A percentile compares a stretch with the other conserved stretches of the same genome.
phyloP scores from a whole-genome alignment of 2,888 invertebrate genomes.

The Diarsia mendica region DNA sequence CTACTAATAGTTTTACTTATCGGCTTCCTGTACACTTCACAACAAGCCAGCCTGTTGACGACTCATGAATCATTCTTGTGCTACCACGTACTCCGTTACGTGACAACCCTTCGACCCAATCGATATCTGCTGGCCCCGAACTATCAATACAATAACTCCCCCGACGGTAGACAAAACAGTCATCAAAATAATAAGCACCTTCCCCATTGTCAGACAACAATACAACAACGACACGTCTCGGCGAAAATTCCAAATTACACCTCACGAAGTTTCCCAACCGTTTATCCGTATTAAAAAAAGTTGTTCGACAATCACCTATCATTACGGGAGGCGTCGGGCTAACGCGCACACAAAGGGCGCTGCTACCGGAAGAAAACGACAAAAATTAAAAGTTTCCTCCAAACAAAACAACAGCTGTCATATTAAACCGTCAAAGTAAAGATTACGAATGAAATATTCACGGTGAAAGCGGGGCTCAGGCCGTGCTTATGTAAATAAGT shows the following conservation, averaged over 20 bases:
- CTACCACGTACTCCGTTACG: conserved; percentile 44
- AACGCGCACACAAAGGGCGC: conserved; percentile 84
- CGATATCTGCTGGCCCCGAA: conserved; percentile 63
- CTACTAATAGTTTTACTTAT: conserved; percentile 88
- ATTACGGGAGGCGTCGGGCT: conserved; percentile 86
- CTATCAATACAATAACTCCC: conserved; percentile 69
- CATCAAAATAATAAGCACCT: conserved; percentile 84
- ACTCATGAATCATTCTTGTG: conserved; percentile 65
- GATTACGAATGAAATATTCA: conserved; percentile 90
- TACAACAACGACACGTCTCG: conserved; percentile 75
- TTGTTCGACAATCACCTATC: conserved; percentile 87
- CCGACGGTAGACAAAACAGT: conserved; percentile 76
- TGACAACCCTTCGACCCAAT: conserved; percentile 64
- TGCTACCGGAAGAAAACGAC: conserved; percentile 83
- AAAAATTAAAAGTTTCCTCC: conserved; percentile 89
- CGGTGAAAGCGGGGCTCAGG: conserved; percentile 89
- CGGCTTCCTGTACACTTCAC: conserved; percentile 82
- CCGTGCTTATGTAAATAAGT: conserved; percentile 90
- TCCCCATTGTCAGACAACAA: conserved; percentile 74
- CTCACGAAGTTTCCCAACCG: conserved; percentile 82
- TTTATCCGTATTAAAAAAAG: conserved; percentile 80
- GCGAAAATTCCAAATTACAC: conserved; percentile 86
- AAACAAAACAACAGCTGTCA: conserved; percentile 90
- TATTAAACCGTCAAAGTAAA: conserved; percentile 90
- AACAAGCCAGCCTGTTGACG: conserved; percentile 71